These are phyloP conservation scores for Phymanthus crucifer DNA, from an alignment of 92 coral and sea anemone genomes.

Conservation along the genomic window DNA sequence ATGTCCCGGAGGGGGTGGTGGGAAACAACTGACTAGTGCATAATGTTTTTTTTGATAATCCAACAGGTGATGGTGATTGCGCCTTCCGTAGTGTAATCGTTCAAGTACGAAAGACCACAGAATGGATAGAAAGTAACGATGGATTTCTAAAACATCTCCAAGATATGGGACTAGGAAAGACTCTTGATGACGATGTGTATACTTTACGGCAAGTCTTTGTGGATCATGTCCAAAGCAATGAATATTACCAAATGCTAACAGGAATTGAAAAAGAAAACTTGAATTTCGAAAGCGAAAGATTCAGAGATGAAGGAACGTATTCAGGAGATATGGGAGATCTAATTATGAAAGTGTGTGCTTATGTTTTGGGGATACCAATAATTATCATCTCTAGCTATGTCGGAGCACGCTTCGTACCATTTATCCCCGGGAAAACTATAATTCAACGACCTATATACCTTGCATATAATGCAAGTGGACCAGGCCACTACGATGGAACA, in stretches of 20 bases:
- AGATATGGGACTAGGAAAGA: not conserved
- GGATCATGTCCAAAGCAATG: constrained; percentile 30
- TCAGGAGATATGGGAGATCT: constrained; percentile 45
- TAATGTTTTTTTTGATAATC: no score
- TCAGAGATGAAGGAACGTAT: constrained; percentile 40
- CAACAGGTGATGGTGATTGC: constrained; percentile 56
- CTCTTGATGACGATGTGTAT: constrained; percentile 10
- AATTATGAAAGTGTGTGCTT: constrained; percentile 45
- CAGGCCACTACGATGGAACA: constrained; percentile 38
- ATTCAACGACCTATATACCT: constrained; percentile 7
- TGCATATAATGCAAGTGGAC: constrained; percentile 27
- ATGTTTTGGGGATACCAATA: constrained; percentile 34
- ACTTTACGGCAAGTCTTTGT: constrained; percentile 35
- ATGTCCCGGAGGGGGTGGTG: no score
- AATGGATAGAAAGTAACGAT: not conserved
- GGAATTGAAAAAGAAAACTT: not conserved
- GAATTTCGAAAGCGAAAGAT: constrained; percentile 15
- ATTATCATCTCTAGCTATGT: constrained; percentile 13
- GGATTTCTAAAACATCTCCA: constrained; percentile 9
- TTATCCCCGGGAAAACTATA: constrained; percentile 26
- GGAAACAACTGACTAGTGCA: no score
- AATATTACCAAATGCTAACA: constrained; percentile 21
- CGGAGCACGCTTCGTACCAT: constrained; percentile 33
- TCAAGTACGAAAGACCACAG: constrained; percentile 22
- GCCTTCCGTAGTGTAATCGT: constrained; percentile 38